phyloP scores from a whole-genome alignment of 1,140 invertebrate genomes.

The Hyles euphorbiae region DNA sequence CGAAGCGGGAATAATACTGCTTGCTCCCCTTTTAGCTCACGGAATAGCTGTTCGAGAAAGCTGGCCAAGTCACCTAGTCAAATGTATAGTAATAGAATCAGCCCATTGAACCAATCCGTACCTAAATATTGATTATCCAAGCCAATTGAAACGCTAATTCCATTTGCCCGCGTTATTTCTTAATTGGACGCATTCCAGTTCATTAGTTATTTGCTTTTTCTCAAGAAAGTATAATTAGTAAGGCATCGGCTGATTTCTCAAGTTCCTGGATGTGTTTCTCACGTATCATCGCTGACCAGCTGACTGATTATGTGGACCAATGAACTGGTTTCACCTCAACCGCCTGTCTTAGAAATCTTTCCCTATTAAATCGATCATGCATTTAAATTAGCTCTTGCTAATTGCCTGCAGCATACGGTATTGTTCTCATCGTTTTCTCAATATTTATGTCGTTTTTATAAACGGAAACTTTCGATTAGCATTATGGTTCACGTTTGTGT shows the following conservation, averaged over 20 bases:
- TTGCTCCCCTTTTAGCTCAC: slow-evolving; percentile 7
- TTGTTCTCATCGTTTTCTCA: slow-evolving; percentile 11
- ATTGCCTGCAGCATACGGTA: slow-evolving; percentile 7
- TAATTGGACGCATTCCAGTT: slow-evolving; percentile 1
- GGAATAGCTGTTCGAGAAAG: slow-evolving; percentile 8
- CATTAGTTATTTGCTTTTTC: slow-evolving; percentile 1
- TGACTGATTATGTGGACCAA: slow-evolving; percentile 66
- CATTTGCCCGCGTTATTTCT: too few relatives aligned
- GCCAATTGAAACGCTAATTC: too few relatives aligned
- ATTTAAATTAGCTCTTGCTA: slow-evolving; percentile 45
- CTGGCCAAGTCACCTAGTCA: too few relatives aligned
- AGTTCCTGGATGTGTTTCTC: slow-evolving; percentile 61
- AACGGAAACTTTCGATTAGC: slow-evolving; percentile 7
- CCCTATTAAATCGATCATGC: slow-evolving; percentile 65
- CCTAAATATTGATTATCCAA: too few relatives aligned
- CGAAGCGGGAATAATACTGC: slow-evolving; percentile 4
- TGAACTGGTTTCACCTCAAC: slow-evolving; percentile 68
- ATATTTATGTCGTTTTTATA: slow-evolving; percentile 6
- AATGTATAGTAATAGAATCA: too few relatives aligned
- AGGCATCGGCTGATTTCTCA: slow-evolving; percentile 46
- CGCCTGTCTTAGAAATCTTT: slow-evolving; percentile 64
- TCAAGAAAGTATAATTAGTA: slow-evolving; percentile 12
- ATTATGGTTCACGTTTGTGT: background rate
- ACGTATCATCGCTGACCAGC: slow-evolving; percentile 59
- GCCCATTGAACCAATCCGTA: too few relatives aligned